Evolutionary conservation across 1,140 invertebrate genomes (phyloP), one percentile per base, ranked within the genome.

Genomic region (Rhynchophorus ferrugineus): DNA sequence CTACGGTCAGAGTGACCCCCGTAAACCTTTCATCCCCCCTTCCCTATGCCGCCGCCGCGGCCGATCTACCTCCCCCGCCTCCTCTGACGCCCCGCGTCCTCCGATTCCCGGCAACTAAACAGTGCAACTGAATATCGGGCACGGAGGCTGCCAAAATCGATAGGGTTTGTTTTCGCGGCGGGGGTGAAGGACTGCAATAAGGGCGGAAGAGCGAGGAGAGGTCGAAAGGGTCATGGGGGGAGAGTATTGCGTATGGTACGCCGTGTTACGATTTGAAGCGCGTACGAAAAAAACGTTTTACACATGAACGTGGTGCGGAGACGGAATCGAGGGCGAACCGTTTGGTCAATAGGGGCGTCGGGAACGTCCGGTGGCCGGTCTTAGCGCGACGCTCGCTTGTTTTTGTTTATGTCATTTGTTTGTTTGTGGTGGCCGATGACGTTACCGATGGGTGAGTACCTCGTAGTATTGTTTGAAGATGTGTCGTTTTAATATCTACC

Each of bases 101-200:
- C 7, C 37, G 18, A 6, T 14, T 13, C 39, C 42, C 14, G 19
- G 62, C 62, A 66, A 67, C 65, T 67, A 29, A 29, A 60, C 41
- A 64, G 52, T 65, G 61, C 61, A 65, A 66, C 58, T 64, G 58
- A 65, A 62, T 61, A 62, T 64, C 61, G 63, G 61, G 57, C 60
- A 66, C 59, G 44, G 57, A 46, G 57, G 56, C 61, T 61, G 50
- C 60, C 56, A 66, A 67, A 67, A 67, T 67, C 65, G 65, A 67
- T 67, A 64, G 62, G 60, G 65, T 64, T 65, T 63, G 61, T 66
- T 67, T 67, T 58, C 61, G 60, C 53, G 38, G 58, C 58, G 59
- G 61, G 51, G 57, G 53, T 41, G 48, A 54, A 54, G 52, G 54
- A 50, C 54, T 63, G 53, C 39, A 57, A 54, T 63, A 63, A 64